Evolutionary conservation across 2,797 vertebrate genomes (phyloP).

Genomic region (Labeo calbasu): DNA sequence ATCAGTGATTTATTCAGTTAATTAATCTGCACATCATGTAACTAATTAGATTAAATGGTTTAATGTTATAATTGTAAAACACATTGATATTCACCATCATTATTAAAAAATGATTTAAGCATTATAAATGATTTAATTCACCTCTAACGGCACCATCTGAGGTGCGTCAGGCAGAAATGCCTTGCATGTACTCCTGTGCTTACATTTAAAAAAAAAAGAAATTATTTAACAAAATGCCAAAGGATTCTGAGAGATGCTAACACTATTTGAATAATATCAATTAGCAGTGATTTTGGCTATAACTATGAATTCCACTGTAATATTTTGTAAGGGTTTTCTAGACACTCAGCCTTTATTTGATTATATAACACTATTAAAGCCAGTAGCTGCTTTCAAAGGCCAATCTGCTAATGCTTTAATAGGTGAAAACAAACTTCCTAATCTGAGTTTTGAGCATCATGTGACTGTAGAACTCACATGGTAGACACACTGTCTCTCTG

Average conservation of each 20-base stretch:
- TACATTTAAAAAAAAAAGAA: background rate
- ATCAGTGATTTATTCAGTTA: background rate
- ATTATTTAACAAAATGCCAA: background rate
- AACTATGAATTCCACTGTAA: background rate
- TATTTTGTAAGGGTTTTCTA: background rate
- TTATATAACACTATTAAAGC: background rate
- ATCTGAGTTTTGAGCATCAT: slow-evolving; percentile 29
- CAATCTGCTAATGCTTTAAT: slow-evolving; percentile 24
- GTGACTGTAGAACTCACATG: slow-evolving; percentile 39
- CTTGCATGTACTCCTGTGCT: too few species aligned
- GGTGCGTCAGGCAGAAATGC: too few species aligned
- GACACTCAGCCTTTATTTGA: background rate
- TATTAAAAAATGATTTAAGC: too few species aligned
- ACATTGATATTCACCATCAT: background rate
- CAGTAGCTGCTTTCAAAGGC: slow-evolving; percentile 4
- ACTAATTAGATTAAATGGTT: background rate
- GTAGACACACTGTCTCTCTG: slow-evolving; percentile 14
- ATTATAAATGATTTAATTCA: too few species aligned
- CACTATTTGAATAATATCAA: background rate
- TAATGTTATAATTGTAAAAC: background rate
- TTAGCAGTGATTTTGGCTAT: background rate
- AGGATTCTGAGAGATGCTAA: background rate
- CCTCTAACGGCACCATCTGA: too few species aligned
- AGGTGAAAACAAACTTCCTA: background rate
- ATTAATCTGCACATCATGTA: background rate